Percentiles rank a stretch among this genome's conserved stretches.
These are phyloP conservation scores for Branchellion lobata DNA, from an alignment of 2,888 invertebrate genomes.

Conservation along the genomic window DNA sequence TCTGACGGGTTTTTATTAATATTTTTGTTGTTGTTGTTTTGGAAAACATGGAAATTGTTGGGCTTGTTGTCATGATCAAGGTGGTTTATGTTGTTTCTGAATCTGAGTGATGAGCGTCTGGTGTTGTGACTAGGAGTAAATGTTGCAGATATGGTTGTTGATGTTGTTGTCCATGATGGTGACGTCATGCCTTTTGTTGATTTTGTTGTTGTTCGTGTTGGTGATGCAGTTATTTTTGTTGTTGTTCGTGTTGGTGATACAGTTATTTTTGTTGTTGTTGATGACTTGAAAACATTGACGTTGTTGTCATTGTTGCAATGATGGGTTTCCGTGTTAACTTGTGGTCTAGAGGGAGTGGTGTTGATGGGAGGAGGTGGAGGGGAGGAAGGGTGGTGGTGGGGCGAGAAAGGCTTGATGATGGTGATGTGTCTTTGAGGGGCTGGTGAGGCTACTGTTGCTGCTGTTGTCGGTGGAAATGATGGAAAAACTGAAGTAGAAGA, in stretches of 20 bases:
- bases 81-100: no score
- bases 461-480: not conserved
- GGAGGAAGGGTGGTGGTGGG: no score
- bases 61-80: no score
- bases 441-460: not conserved
- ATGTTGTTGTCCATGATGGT: constrained; percentile 3
- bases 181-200: not conserved
- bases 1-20: no score
- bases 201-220: not conserved
- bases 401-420: not conserved
- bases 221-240: not conserved
- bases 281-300: not conserved
- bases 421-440: not conserved
- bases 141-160: no score
- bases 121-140: no score
- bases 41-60: no score
- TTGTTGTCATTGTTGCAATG: not conserved
- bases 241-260: not conserved
- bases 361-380: no score
- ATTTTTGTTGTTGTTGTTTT: no score
- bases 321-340: no score
- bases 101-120: no score
- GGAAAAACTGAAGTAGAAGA: not conserved
- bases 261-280: not conserved
- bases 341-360: no score